These are phyloP conservation scores for Mesitornis unicolor DNA, from an alignment of 2,113 vertebrate genomes.

Conservation along the genomic window DNA sequence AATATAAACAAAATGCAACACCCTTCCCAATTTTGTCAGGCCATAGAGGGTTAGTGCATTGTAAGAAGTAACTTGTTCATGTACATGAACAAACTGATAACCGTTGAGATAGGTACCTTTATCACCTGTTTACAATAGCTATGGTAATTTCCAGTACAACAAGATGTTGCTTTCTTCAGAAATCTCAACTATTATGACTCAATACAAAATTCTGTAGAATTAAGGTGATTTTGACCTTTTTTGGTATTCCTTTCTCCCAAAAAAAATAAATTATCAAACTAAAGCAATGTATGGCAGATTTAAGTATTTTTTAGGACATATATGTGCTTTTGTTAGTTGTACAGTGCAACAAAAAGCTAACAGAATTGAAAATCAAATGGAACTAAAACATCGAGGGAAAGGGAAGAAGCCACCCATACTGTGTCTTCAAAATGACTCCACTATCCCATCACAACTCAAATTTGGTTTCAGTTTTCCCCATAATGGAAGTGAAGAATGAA, in stretches of 20 bases:
- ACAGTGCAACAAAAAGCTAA: neutral
- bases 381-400: neutral
- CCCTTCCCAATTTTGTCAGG: neutral
- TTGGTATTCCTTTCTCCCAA: accelerated
- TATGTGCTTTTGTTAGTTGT: neutral
- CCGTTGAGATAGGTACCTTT: slow-evolving; percentile 70
- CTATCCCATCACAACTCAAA: neutral
- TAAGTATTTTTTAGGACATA: neutral
- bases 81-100: slow-evolving; percentile 77
- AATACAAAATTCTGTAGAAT: neutral
- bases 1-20: neutral
- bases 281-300: neutral
- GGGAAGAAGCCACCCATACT: neutral
- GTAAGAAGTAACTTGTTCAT: slow-evolving; percentile 79
- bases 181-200: neutral
- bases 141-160: slow-evolving; percentile 43
- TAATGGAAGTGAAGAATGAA: neutral
- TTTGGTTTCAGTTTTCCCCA: neutral
- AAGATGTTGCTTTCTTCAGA: slow-evolving; percentile 54
- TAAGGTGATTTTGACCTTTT: neutral
- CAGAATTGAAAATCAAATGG: neutral
- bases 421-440: neutral
- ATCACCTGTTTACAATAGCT: slow-evolving; percentile 70
- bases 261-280: neutral
- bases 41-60: slow-evolving; percentile 58